phyloP scores from a whole-genome alignment of 2,888 invertebrate genomes.

The Caenorhabditis becei region DNA sequence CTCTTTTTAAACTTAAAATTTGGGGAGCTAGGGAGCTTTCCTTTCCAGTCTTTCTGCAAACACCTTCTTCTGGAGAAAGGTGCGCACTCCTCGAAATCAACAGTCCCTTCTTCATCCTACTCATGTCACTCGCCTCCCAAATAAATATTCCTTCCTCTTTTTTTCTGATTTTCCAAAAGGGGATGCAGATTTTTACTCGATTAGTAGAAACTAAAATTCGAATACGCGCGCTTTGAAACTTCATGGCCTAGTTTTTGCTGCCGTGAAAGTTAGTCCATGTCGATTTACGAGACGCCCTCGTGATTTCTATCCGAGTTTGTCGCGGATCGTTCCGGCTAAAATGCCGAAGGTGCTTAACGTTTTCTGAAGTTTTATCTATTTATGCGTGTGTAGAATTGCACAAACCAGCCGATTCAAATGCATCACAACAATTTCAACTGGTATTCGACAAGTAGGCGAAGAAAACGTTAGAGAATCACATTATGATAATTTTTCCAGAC shows the following conservation, averaged over 20 bases:
- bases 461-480: no score
- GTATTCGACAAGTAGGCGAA: constrained; percentile 42
- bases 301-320: neutral
- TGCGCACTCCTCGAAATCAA: no score
- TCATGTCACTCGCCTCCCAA: no score
- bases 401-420: neutral
- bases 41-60: no score
- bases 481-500: no score
- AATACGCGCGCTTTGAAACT: constrained; percentile 13
- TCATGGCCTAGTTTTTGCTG: constrained; percentile 4
- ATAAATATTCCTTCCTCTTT: no score
- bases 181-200: no score
- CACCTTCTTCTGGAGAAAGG: no score
- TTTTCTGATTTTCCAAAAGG: no score
- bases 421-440: constrained; percentile 21
- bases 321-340: neutral
- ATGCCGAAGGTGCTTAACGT: neutral
- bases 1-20: no score
- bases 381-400: neutral
- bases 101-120: no score
- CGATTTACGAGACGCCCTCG: constrained; percentile 16
- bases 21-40: no score
- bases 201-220: neutral
- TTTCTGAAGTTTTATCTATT: neutral
- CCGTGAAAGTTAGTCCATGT: constrained; percentile 15